Evolutionary conservation across 2,888 invertebrate species (phyloP).

Genomic region (Fragum whitleyi): DNA sequence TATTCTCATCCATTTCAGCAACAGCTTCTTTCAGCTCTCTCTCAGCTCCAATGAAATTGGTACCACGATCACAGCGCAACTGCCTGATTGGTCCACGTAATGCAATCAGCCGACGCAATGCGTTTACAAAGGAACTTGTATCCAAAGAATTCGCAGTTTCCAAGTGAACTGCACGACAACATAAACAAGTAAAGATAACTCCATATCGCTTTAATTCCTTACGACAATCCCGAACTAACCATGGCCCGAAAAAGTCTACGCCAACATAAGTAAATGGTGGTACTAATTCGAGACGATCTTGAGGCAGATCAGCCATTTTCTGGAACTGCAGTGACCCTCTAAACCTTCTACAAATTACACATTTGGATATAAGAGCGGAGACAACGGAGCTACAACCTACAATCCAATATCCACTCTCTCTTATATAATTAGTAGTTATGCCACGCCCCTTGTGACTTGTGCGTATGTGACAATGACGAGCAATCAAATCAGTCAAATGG

Average conservation of each 20-base stretch:
- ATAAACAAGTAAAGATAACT: not conserved
- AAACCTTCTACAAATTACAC: not conserved
- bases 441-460: not conserved
- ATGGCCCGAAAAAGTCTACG: not conserved
- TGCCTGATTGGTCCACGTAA: too few species aligned
- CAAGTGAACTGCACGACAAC: too few species aligned
- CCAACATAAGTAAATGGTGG: not conserved
- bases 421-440: not conserved
- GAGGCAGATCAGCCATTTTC: not conserved
- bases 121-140: too few species aligned
- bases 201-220: not conserved
- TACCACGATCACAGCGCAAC: too few species aligned
- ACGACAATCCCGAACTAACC: not conserved
- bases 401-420: not conserved
- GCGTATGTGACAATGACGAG: not conserved
- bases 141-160: too few species aligned
- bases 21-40: too few species aligned
- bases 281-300: not conserved
- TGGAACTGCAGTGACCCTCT: not conserved
- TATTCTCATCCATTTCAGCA: too few species aligned
- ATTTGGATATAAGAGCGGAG: not conserved
- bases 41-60: too few species aligned
- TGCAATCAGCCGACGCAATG: too few species aligned
- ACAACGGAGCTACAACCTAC: not conserved
- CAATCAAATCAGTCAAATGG: not conserved